A percentile compares a stretch with the other conserved stretches of the same genome.
Evolutionary conservation across 1,140 invertebrate genomes (phyloP).

Genomic region (Trichonephila inaurata): DNA sequence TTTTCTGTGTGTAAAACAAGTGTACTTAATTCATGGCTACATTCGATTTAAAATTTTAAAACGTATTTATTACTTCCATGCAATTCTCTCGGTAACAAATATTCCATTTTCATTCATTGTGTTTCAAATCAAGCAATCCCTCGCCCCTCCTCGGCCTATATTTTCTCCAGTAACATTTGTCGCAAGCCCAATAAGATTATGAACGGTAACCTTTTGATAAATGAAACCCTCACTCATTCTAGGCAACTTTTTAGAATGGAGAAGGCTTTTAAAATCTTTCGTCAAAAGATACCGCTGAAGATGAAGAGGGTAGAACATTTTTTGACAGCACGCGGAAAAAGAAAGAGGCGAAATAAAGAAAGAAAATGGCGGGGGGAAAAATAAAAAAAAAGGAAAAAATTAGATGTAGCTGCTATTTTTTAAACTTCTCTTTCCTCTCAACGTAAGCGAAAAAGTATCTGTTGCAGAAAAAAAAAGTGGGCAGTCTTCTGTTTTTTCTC

Average conservation of each 20-base stretch:
- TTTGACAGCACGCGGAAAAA: neutral
- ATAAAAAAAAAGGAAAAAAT: neutral
- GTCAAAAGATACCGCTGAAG: constrained; percentile 17
- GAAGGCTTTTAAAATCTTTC: constrained; percentile 12
- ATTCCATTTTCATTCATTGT: neutral
- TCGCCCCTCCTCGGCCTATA: neutral
- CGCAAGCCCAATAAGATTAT: neutral
- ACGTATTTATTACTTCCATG: too few relatives aligned
- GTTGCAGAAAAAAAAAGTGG: neutral
- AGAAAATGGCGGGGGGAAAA: neutral
- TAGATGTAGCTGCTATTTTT: neutral
- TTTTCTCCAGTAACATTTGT: too few relatives aligned
- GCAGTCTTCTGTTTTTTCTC: constrained; percentile 7
- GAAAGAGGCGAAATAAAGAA: neutral
- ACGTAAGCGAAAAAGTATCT: constrained; percentile 27
- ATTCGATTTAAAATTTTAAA: too few relatives aligned
- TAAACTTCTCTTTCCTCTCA: neutral
- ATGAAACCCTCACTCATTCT: neutral
- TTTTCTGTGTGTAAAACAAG: too few relatives aligned
- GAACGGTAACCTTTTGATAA: neutral
- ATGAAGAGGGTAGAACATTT: neutral
- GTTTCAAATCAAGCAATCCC: neutral
- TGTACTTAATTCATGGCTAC: too few relatives aligned
- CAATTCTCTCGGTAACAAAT: too few relatives aligned
- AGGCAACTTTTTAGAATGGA: neutral